Percentiles rank a stretch among this genome's conserved stretches.
phyloP scores from a whole-genome alignment of 2,888 invertebrate species.

The Caenorhabditis angaria region DNA sequence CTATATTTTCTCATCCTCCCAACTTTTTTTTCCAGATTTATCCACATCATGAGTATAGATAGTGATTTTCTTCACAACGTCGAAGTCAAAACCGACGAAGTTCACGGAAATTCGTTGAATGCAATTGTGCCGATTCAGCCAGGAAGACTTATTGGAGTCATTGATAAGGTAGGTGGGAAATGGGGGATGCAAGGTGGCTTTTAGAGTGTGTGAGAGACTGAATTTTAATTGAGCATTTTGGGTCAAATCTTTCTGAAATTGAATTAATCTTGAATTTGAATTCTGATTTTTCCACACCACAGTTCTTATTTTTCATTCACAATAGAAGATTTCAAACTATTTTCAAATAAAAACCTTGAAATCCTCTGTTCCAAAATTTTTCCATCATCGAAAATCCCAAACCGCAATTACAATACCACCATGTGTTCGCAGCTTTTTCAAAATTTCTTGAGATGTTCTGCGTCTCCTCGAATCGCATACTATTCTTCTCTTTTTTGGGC shows the following conservation, averaged over 20 bases:
- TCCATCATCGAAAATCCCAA: constrained; percentile 9
- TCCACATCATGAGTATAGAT: constrained; percentile 62
- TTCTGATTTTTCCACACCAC: not conserved
- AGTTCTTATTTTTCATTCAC: not conserved
- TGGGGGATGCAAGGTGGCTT: no score
- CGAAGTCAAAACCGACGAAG: constrained; percentile 56
- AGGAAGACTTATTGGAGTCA: constrained; percentile 63
- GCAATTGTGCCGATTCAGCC: constrained; percentile 45
- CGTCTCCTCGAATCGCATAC: not conserved
- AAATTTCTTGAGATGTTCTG: constrained; percentile 19
- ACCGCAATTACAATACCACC: constrained; percentile 38
- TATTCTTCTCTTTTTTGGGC: constrained; percentile 1
- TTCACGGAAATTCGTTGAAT: constrained; percentile 42
- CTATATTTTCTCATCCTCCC: not conserved
- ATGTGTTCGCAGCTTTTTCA: constrained; percentile 20
- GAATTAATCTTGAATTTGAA: not conserved
- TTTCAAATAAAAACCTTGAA: not conserved
- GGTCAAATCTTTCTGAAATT: not conserved
- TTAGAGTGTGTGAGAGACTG: no score
- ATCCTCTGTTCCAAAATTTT: not conserved
- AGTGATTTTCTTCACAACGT: constrained; percentile 63
- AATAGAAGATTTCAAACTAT: not conserved
- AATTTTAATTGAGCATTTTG: not conserved
- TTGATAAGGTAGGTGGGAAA: constrained; percentile 55
- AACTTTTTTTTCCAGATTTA: constrained; percentile 2